These are phyloP conservation scores for Helobdella robusta DNA, from an alignment of 2,888 invertebrate species.

Conservation along the genomic window DNA sequence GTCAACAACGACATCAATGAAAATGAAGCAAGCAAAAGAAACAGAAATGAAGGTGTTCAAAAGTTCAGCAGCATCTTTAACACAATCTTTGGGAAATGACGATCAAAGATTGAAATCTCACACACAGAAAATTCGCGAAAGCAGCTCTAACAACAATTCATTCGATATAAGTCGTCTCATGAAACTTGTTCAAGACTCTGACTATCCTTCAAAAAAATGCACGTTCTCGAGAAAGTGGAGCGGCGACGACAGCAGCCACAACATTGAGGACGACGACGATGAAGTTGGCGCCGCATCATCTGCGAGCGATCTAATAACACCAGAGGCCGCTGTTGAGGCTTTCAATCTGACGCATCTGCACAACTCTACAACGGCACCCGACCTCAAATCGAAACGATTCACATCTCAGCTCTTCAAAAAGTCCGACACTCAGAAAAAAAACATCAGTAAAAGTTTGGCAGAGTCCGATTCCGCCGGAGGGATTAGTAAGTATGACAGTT, in stretches of 20 bases:
- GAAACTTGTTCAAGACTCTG: slow-evolving; percentile 12
- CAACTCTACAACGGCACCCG: slow-evolving; percentile 1
- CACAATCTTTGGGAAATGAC: too few species aligned
- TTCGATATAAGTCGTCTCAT: slow-evolving; percentile 12
- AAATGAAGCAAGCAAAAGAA: slow-evolving; percentile 5
- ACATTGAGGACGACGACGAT: not conserved
- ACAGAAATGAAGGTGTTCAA: slow-evolving; percentile 8
- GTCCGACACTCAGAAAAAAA: too few species aligned
- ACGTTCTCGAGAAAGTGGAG: not conserved
- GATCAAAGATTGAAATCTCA: too few species aligned
- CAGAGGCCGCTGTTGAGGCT: slow-evolving; percentile 10
- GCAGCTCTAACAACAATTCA: not conserved
- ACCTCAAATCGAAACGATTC: not conserved
- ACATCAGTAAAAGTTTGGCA: too few species aligned
- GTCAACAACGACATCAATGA: too few species aligned
- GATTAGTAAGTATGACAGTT: too few species aligned
- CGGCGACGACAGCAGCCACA: not conserved
- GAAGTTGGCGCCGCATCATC: not conserved
- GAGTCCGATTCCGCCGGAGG: not conserved
- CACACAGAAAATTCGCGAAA: too few species aligned
- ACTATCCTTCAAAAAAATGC: slow-evolving; percentile 5
- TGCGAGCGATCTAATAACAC: not conserved
- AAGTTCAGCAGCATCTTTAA: not conserved
- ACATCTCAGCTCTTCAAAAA: too few species aligned
- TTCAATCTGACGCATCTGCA: too few species aligned